Evolutionary conservation across 2,113 vertebrate genomes (phyloP), one percentile per base, ranked within the genome.

Genomic region (Tamias sibiricus): DNA sequence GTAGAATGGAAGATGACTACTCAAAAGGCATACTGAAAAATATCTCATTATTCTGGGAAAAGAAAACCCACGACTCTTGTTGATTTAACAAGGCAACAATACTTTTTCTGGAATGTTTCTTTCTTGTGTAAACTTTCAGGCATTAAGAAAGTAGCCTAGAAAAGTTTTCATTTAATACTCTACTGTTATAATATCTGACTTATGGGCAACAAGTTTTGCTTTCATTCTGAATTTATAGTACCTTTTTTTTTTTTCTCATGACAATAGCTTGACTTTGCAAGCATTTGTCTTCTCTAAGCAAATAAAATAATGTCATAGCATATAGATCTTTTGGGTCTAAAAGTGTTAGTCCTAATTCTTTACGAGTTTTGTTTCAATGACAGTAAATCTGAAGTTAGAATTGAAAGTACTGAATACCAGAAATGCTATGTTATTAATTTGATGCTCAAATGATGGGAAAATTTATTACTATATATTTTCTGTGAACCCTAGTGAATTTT

Each of bases 161-260:
- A 80, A 87, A 40, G 3, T 74, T 96, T 95, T 66, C 68, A 47
- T 40, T 88, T 44, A 90, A 40, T 88, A 91, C 77, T 94, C 52
- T 80, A 32, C 92, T 44, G 87, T 95, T 94, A 81, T 59, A 94
- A 94, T 94, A 82, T 85, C 37, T 92, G 40, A 77, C 49, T 66
- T 76, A 59, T 10, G 59, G n/a, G 84, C 88, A 84, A 35, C 35
- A 68, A 32, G 4, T 0, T 92, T 84, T 96, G 75, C 52, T 87
- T 95, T 72, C 68, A 71, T 84, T 94, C 24, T 87, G 44, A 97
- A 92, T 96, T 92, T 96, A 96, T 68, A 85, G 64, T 54, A 22
- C 20, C 28, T 83, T 91, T 96, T 79, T 16, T n/a, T n/a, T n/a
- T 22, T 94, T 20, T 77, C 91, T 95, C 54, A 40, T 76, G 80